Percentiles rank a stretch among this genome's conserved stretches.
phyloP scores from a whole-genome alignment of 2,113 vertebrate species.

The Trematocara variabile region DNA sequence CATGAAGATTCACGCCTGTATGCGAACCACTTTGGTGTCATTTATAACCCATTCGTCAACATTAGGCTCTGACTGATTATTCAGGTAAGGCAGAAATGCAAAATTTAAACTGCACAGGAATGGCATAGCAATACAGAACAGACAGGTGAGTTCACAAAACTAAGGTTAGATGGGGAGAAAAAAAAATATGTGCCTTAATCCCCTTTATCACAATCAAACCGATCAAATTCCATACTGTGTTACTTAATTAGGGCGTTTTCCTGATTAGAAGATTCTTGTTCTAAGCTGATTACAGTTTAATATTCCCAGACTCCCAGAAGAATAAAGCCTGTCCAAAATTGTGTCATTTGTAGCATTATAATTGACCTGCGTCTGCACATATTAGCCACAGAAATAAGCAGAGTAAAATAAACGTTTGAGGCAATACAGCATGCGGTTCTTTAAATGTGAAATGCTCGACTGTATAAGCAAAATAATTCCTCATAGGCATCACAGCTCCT shows the following conservation, averaged over 20 bases:
- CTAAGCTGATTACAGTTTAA: neutral
- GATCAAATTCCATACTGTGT: slow-evolving; percentile 4
- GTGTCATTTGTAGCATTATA: neutral
- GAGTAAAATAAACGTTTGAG: neutral
- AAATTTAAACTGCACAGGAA: neutral
- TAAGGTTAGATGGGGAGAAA: neutral
- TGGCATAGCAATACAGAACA: neutral
- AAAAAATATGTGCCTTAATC: fast-evolving
- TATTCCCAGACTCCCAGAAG: slow-evolving; percentile 1
- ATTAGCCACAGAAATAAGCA: neutral
- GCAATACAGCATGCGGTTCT: neutral
- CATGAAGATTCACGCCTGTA: neutral
- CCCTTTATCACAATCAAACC: neutral
- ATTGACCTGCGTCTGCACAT: neutral
- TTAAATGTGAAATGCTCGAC: neutral
- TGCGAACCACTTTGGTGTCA: neutral
- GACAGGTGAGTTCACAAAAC: neutral
- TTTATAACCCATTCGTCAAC: neutral
- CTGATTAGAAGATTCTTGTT: neutral
- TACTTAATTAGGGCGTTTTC: slow-evolving; percentile 12
- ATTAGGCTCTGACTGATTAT: neutral
- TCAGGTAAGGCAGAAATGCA: neutral
- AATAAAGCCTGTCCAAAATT: neutral
- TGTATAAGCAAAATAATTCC: neutral
- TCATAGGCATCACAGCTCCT: neutral